Conservation (phyloP, 2,888 invertebrate genomes). For the Melitaea athalia region DNA sequence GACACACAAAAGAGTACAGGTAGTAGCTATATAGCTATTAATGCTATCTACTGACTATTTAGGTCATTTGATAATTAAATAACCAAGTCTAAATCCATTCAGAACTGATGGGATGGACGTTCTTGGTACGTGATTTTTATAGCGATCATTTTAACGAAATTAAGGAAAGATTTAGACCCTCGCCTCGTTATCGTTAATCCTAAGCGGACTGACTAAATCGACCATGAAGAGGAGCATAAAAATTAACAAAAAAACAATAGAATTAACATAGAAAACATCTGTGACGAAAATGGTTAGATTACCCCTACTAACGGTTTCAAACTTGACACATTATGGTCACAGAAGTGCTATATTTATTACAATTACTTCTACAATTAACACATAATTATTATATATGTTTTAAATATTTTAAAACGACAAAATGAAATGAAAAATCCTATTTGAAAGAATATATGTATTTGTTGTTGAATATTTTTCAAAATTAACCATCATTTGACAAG, state of each 20-base stretch:
- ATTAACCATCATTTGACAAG: too few species aligned
- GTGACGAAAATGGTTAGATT: constrained; percentile 65
- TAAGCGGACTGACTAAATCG: constrained; percentile 76
- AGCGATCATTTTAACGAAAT: constrained; percentile 44
- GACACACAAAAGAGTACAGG: too few species aligned
- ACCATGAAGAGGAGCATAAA: constrained; percentile 77
- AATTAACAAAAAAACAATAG: constrained; percentile 82
- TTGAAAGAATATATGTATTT: too few species aligned
- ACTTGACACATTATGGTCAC: background rate
- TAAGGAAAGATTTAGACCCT: constrained; percentile 55
- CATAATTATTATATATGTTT: too few species aligned
- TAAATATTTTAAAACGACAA: too few species aligned
- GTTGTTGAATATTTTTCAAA: too few species aligned
- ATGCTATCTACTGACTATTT: background rate
- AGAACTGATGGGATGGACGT: constrained; percentile 8
- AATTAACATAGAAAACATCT: constrained; percentile 82
- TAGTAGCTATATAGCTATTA: too few species aligned
- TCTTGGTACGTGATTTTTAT: constrained; percentile 9
- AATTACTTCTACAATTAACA: too few species aligned
- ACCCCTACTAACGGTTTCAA: constrained; percentile 49
- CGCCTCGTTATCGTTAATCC: constrained; percentile 73
- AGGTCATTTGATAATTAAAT: background rate
- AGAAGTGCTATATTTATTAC: background rate
- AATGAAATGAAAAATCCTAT: too few species aligned
- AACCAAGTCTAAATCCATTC: background rate